These are phyloP conservation scores for Pantherophis vulpinus DNA, from an alignment of 2,797 vertebrate species.

Conservation along the genomic window DNA sequence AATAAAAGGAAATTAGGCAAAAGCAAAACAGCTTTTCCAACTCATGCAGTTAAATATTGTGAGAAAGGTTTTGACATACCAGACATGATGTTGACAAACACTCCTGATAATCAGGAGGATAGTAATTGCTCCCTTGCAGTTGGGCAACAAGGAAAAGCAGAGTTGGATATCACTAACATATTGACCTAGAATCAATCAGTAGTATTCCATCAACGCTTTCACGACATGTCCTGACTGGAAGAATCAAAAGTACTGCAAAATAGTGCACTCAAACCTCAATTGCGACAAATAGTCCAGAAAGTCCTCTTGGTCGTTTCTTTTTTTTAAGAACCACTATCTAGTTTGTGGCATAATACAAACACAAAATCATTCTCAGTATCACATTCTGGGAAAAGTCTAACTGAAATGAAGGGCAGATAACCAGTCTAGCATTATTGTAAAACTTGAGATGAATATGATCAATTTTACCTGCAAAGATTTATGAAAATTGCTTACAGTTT, in stretches of 20 bases:
- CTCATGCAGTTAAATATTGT: background rate
- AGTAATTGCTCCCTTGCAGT: background rate
- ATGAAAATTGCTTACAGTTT: background rate
- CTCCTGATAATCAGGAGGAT: background rate
- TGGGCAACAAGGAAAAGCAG: background rate
- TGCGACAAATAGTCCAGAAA: background rate
- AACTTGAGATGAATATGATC: background rate
- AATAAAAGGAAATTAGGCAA: background rate
- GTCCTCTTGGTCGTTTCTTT: background rate
- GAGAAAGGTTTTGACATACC: background rate
- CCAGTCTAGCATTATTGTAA: background rate
- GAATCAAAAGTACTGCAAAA: background rate
- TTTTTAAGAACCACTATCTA: background rate
- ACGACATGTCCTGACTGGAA: background rate
- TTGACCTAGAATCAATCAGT: background rate
- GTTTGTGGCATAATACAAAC: background rate
- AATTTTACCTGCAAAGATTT: background rate
- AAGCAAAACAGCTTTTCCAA: background rate
- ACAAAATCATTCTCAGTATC: background rate
- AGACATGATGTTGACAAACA: background rate
- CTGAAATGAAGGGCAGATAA: background rate
- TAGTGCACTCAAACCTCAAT: background rate
- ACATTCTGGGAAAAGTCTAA: background rate
- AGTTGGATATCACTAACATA: background rate
- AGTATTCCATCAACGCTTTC: background rate